phyloP scores from a whole-genome alignment of 2,797 vertebrate genomes.

The Hoplostethus atlanticus region DNA sequence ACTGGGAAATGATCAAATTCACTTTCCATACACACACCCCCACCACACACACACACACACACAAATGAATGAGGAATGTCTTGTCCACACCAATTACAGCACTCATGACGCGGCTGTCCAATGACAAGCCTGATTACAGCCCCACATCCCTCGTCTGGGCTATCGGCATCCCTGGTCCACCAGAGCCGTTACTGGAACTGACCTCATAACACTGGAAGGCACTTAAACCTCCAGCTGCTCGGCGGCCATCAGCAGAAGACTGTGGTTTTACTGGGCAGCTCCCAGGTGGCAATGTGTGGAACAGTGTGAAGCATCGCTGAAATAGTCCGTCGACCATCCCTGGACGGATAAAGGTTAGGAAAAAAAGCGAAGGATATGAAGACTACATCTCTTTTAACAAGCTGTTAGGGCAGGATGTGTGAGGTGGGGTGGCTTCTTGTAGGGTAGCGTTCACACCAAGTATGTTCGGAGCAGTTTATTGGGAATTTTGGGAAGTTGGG shows the following conservation, averaged over 20 bases:
- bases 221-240: conserved; percentile 2
- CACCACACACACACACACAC: no score
- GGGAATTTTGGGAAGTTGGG: conserved; percentile 24
- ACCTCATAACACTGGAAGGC: conserved; percentile 7
- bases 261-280: background rate
- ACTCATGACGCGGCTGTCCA: no score
- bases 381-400: background rate
- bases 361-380: background rate
- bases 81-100: no score
- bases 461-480: conserved; percentile 6
- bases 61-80: no score
- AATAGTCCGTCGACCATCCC: background rate
- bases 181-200: background rate
- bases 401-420: conserved; percentile 10
- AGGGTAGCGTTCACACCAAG: conserved; percentile 7
- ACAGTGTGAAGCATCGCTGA: background rate
- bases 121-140: no score
- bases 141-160: no score
- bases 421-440: conserved; percentile 5
- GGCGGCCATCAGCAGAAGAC: background rate
- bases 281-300: no score
- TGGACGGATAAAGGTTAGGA: background rate
- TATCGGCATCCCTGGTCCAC: no score
- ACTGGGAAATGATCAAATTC: no score
- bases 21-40: no score